These are phyloP conservation scores for Drosophila teissieri DNA, from an alignment of 1,140 invertebrate genomes.

Conservation along the genomic window DNA sequence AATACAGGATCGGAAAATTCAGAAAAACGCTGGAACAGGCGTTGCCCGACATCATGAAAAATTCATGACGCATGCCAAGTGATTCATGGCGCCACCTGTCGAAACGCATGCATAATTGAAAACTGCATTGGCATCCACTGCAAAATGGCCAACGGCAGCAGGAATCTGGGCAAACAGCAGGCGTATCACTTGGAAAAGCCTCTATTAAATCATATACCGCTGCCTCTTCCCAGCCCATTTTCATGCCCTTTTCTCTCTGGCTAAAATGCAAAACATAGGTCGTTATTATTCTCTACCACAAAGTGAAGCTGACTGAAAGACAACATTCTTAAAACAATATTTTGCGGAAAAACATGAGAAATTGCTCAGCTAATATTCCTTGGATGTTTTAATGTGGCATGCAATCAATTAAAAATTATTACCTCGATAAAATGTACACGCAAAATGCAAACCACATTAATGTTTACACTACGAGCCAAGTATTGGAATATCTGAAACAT, in stretches of 20 bases:
- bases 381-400: too few relatives aligned
- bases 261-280: not conserved
- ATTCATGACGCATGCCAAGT: conserved; percentile 35
- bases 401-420: too few relatives aligned
- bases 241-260: accelerated
- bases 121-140: not conserved
- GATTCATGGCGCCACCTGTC: conserved; percentile 32
- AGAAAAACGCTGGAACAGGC: conserved; percentile 11
- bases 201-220: too few relatives aligned
- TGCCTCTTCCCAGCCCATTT: too few relatives aligned
- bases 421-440: too few relatives aligned
- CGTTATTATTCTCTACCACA: not conserved
- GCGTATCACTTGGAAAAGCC: too few relatives aligned
- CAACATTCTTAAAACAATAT: not conserved
- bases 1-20: not conserved
- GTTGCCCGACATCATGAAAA: conserved; percentile 37
- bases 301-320: not conserved
- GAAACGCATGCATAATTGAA: conserved; percentile 34
- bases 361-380: too few relatives aligned
- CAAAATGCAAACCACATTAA: too few relatives aligned
- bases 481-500: too few relatives aligned
- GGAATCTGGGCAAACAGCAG: conserved; percentile 4
- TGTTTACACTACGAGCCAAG: too few relatives aligned
- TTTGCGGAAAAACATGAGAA: too few relatives aligned
- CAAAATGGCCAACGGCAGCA: conserved; percentile 5